These are phyloP conservation scores for Scomber scombrus DNA, from an alignment of 2,113 vertebrate species.

Conservation along the genomic window DNA sequence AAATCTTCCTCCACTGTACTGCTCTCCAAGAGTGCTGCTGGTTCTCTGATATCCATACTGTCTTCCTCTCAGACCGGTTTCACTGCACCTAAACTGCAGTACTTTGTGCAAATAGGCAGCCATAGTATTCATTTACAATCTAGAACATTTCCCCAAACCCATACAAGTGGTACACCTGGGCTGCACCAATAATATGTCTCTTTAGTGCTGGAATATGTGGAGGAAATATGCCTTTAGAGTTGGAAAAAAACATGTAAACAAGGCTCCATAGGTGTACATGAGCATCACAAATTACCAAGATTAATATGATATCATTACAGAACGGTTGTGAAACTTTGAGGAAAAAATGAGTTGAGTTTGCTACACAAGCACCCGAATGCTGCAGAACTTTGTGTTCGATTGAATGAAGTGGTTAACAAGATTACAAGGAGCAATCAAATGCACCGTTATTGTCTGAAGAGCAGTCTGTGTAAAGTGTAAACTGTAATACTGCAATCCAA, in stretches of 20 bases:
- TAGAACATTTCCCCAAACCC: constrained; percentile 32
- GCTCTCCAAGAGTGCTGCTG: constrained; percentile 66
- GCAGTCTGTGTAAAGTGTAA: constrained; percentile 72
- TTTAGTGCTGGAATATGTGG: constrained; percentile 41
- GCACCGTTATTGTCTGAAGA: constrained; percentile 66
- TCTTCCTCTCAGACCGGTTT: constrained; percentile 30
- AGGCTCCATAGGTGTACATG: constrained; percentile 32
- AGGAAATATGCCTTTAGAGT: constrained; percentile 36
- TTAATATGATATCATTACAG: too few species aligned
- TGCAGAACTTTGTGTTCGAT: constrained; percentile 52
- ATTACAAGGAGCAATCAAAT: constrained; percentile 51
- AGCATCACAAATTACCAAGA: constrained; percentile 37
- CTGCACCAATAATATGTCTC: constrained; percentile 25
- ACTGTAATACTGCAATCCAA: constrained; percentile 68
- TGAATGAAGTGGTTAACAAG: constrained; percentile 37
- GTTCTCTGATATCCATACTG: constrained; percentile 58
- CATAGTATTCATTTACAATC: constrained; percentile 14
- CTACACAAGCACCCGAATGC: constrained; percentile 77
- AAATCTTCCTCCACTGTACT: constrained; percentile 38
- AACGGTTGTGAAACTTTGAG: constrained; percentile 23
- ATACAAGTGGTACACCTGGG: constrained; percentile 12
- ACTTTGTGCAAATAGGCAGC: constrained; percentile 66
- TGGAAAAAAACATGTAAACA: constrained; percentile 46
- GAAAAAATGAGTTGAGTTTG: constrained; percentile 55
- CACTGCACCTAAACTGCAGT: constrained; percentile 53